Conservation (phyloP, 2,113 vertebrate genomes). For the Erythrolamprus reginae region DNA sequence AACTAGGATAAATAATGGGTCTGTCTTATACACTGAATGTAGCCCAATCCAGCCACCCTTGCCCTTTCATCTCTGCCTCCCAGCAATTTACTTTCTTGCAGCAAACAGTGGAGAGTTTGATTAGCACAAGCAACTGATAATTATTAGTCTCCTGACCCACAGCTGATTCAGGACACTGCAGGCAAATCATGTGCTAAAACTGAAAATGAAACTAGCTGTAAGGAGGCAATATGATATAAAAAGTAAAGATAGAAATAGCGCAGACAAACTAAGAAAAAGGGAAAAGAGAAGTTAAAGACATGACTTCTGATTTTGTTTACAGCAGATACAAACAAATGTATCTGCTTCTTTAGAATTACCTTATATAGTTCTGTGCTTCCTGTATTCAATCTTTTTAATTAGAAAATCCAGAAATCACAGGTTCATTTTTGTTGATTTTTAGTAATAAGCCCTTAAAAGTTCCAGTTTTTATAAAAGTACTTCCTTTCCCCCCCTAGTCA, state of each 20-base stretch:
- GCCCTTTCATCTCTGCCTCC: no score
- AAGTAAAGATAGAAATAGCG: not conserved
- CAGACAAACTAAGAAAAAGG: not conserved
- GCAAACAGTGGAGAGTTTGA: no score
- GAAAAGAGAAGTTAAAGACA: not conserved
- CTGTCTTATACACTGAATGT: no score
- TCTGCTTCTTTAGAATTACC: not conserved
- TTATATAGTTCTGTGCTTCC: not conserved
- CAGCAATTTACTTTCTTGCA: no score
- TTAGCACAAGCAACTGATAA: no score
- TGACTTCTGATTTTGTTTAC: not conserved
- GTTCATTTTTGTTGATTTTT: not conserved
- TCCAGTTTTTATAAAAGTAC: not conserved
- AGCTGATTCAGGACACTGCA: no score
- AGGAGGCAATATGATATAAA: no score
- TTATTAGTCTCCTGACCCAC: no score
- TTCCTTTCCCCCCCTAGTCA: not conserved
- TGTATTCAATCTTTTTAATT: not conserved
- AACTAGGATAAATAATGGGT: no score
- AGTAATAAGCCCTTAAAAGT: not conserved
- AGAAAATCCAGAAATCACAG: not conserved
- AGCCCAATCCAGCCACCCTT: no score
- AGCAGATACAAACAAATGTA: not conserved
- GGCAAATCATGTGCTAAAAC: no score
- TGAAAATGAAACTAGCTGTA: no score